A percentile compares a stretch with the other conserved stretches of the same genome.
These are phyloP conservation scores for Dinocampus coccinellae DNA, from an alignment of 2,888 invertebrate species.

Conservation along the genomic window DNA sequence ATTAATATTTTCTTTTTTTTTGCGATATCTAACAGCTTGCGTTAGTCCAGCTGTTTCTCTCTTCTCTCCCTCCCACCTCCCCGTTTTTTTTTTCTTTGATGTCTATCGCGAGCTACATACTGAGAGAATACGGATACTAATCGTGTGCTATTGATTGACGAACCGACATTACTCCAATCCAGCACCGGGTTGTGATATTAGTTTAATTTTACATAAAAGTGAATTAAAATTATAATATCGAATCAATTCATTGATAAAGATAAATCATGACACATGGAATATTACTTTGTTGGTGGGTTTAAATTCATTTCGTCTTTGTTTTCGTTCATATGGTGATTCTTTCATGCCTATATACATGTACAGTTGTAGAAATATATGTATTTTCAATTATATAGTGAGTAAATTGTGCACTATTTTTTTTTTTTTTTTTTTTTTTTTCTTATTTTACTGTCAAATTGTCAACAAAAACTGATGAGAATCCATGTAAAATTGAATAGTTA, in stretches of 20 bases:
- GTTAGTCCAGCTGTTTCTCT: slow-evolving; percentile 45
- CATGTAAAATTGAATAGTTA: background rate
- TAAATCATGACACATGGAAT: background rate
- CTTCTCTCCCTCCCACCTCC: too few species aligned
- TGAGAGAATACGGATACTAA: slow-evolving; percentile 46
- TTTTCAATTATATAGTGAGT: too few species aligned
- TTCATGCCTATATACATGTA: background rate
- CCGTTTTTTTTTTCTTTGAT: too few species aligned
- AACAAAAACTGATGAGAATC: background rate
- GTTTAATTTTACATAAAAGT: background rate
- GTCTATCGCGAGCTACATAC: slow-evolving; percentile 26
- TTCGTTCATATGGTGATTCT: background rate
- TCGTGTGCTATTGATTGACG: slow-evolving; percentile 61
- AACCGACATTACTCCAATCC: slow-evolving; percentile 49
- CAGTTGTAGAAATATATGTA: too few species aligned
- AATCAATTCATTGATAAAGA: background rate
- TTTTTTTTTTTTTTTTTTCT: too few species aligned
- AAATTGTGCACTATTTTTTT: background rate
- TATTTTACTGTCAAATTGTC: too few species aligned
- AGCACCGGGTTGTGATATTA: slow-evolving; percentile 13
- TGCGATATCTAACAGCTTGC: background rate
- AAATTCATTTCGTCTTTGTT: background rate
- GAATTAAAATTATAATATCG: background rate
- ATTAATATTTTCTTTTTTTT: background rate
- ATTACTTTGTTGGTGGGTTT: background rate